Conservation (phyloP, 2,113 vertebrate species). For the Sula dactylatra region DNA sequence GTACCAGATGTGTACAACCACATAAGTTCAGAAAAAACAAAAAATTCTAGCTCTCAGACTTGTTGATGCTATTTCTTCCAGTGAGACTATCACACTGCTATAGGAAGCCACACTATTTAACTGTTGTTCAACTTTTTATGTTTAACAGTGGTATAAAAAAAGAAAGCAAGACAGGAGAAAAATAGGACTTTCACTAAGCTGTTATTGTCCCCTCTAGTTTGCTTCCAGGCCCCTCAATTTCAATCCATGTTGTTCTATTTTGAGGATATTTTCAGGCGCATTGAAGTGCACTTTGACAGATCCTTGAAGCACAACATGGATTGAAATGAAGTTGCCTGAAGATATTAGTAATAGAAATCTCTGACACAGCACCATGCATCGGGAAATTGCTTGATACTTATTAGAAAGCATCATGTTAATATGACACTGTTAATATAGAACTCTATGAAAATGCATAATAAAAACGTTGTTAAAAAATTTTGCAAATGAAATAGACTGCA, state of each 20-base stretch:
- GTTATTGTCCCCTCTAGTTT: background rate
- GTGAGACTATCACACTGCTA: background rate
- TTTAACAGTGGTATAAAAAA: background rate
- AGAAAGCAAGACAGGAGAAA: background rate
- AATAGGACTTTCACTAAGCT: background rate
- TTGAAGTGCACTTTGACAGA: background rate
- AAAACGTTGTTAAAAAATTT: background rate
- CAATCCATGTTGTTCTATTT: conserved; percentile 5
- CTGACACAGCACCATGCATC: background rate
- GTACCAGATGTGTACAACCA: background rate
- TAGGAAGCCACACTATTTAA: background rate
- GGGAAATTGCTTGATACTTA: conserved; percentile 24
- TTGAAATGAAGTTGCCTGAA: conserved; percentile 24
- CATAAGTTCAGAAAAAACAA: background rate
- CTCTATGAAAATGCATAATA: background rate
- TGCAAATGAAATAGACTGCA: background rate
- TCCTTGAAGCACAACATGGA: background rate
- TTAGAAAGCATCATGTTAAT: background rate
- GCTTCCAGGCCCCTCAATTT: conserved; percentile 29
- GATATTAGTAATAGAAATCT: background rate
- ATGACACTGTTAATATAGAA: background rate
- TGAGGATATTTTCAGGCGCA: background rate
- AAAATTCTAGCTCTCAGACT: background rate
- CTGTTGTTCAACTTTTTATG: background rate
- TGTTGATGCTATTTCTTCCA: background rate